Evolutionary conservation across 2,113 vertebrate genomes (phyloP), one percentile per base, ranked within the genome.

Genomic region (Etheostoma spectabile): DNA sequence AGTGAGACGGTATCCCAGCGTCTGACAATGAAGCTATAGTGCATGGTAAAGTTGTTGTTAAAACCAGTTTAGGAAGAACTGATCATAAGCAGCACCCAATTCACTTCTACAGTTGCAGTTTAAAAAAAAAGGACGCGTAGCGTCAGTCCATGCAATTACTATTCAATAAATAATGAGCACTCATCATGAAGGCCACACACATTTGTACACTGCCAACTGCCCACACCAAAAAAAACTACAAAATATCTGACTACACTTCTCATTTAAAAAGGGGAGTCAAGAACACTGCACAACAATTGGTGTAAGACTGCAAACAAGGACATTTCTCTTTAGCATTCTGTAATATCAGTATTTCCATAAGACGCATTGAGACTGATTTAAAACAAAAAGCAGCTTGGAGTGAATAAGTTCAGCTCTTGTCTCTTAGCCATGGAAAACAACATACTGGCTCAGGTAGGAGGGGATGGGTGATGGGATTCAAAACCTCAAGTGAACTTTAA

Each of bases 401-500:
- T 19, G 70, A 74, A 77, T 62, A 33, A 77, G 45, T 45, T 35
- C 60, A 11, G 68, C 55, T 74, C 72, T 42, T 42, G 10, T 42
- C 38, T 42, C 38, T 72, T 4, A 80, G 33, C 69, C 49, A 33
- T 12, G 53, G 62, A 73, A 53, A 52, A 67, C 45, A 70, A 86
- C 27, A 83, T 27, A 75, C 68, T 3, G 52, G 56, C 63, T 64
- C 24, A 38, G 62, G 72, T 70, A 59, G 22, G 71, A 81, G 60
- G 78, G 61, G 70, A 77, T 0, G 63, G 74, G 63, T 62, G 81
- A 84, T 22, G 19, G 78, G 62, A 83, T 85, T 87, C 88, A 93
- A 86, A 92, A 86, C 90, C 88, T 90, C 38, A 59, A 5, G 85
- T 94, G 92, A 95, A 95, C 93, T 92, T 93, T 93, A 92, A 84